Percentiles rank a stretch among this genome's conserved stretches.
phyloP scores from a whole-genome alignment of 2,888 invertebrate species.

The Hirtodrosophila confusa region DNA sequence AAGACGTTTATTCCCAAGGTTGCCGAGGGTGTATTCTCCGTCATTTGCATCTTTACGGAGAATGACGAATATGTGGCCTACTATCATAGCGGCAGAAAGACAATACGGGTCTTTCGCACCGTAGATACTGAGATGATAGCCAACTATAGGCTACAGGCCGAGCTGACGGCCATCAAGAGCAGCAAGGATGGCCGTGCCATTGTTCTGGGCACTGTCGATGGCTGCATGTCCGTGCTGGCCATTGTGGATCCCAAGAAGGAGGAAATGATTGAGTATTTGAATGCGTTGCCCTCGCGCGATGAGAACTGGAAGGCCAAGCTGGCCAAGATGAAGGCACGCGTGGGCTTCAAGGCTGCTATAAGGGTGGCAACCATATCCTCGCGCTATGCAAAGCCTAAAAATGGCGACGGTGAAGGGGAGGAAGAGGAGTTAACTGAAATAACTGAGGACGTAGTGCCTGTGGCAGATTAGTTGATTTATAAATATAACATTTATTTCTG shows the following conservation, averaged over 20 bases:
- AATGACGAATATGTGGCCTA: conserved; percentile 98
- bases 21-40: conserved; percentile 98
- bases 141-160: conserved; percentile 95
- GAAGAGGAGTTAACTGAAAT: conserved; percentile 63
- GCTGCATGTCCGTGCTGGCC: conserved; percentile 95
- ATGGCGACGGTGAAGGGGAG: conserved; percentile 56
- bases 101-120: conserved; percentile 96
- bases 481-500: conserved; percentile 75
- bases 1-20: conserved; percentile 96
- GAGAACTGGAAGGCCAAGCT: conserved; percentile 89
- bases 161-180: conserved; percentile 93
- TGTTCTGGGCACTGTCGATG: conserved; percentile 96
- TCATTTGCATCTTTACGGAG: conserved; percentile 96
- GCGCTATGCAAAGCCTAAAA: conserved; percentile 74
- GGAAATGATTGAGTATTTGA: conserved; percentile 87
- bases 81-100: conserved; percentile 97
- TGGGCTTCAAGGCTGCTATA: conserved; percentile 88
- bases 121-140: conserved; percentile 95
- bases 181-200: conserved; percentile 90
- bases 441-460: conserved; percentile 60
- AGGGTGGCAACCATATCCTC: conserved; percentile 86
- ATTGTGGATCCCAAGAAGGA: conserved; percentile 89
- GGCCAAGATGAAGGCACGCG: conserved; percentile 87
- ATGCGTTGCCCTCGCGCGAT: conserved; percentile 89
- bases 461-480: conserved; percentile 58